Evolutionary conservation across 2,113 vertebrate species (phyloP).

Genomic region (Geothlypis trichas): DNA sequence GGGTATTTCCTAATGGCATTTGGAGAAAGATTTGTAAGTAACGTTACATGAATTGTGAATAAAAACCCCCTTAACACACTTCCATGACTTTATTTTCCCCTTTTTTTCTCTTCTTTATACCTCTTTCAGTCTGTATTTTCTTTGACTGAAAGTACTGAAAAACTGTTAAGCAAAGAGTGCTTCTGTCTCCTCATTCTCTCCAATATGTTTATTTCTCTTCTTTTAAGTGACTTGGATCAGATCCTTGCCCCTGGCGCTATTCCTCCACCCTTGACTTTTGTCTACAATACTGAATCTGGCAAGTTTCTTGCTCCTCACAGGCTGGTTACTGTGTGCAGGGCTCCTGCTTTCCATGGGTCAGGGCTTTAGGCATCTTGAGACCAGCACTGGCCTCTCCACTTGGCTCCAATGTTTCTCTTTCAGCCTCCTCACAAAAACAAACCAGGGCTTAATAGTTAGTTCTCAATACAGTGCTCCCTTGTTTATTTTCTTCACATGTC

Average conservation of each 20-base stretch:
- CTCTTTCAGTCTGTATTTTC: not conserved
- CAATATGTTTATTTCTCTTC: not conserved
- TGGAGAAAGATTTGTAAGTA: conserved; percentile 12
- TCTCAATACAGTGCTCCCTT: conserved; percentile 16
- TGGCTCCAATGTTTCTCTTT: not conserved
- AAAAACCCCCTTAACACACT: not conserved
- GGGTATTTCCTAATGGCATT: conserved; percentile 21
- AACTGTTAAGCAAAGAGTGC: not conserved
- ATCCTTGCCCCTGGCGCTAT: not conserved
- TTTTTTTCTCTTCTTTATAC: not conserved
- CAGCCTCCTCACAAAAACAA: not conserved
- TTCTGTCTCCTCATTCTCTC: not conserved
- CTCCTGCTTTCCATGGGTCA: not conserved
- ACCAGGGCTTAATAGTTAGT: not conserved
- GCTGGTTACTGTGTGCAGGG: conserved; percentile 1
- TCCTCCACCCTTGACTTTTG: not conserved
- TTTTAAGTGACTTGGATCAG: conserved; percentile 27
- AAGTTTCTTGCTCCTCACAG: not conserved
- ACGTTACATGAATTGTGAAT: not conserved
- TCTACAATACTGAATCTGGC: not conserved
- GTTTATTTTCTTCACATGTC: not conserved
- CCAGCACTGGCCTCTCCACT: not conserved
- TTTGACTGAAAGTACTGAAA: not conserved
- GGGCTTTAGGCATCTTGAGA: not conserved
- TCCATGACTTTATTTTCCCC: not conserved